Percentiles rank a stretch among this genome's conserved stretches.
These are phyloP conservation scores for Pseudomyrmex sp. DNA, from an alignment of 1,140 invertebrate genomes.

Conservation along the genomic window DNA sequence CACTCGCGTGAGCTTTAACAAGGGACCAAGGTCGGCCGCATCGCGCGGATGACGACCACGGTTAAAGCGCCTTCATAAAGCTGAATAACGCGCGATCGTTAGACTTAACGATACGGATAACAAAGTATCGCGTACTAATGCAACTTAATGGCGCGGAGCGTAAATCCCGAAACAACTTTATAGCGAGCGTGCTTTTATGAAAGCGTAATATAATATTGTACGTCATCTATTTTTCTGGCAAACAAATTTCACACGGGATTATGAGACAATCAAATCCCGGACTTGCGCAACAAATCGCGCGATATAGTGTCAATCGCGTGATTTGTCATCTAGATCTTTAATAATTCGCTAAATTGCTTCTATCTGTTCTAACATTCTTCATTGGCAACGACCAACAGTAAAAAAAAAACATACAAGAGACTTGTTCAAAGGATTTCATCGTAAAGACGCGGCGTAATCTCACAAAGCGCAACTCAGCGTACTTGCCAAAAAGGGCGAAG, in stretches of 20 bases:
- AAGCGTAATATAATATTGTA: constrained; percentile 8
- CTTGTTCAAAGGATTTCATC: not conserved
- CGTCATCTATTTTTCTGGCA: not conserved
- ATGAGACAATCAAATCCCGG: too few species aligned
- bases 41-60: constrained; percentile 15
- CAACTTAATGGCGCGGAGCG: not conserved
- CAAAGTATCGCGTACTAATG: constrained; percentile 34
- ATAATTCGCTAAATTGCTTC: too few species aligned
- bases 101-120: constrained; percentile 54
- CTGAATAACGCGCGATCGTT: constrained; percentile 45
- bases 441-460: not conserved
- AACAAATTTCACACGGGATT: not conserved
- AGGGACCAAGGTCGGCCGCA: not conserved
- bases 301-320: too few species aligned
- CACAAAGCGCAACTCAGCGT: not conserved
- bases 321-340: too few species aligned
- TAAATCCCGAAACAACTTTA: constrained; percentile 17
- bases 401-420: not conserved
- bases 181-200: constrained; percentile 14
- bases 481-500: constrained; percentile 37
- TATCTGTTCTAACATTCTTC: too few species aligned
- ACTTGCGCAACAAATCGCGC: too few species aligned
- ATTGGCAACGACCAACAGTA: too few species aligned
- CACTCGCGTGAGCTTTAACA: constrained; percentile 1
- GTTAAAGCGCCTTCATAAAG: constrained; percentile 48